Percentiles rank a stretch among this genome's conserved stretches.
Conservation (phyloP, 2,797 vertebrate species). For the Luscinia luscinia region DNA sequence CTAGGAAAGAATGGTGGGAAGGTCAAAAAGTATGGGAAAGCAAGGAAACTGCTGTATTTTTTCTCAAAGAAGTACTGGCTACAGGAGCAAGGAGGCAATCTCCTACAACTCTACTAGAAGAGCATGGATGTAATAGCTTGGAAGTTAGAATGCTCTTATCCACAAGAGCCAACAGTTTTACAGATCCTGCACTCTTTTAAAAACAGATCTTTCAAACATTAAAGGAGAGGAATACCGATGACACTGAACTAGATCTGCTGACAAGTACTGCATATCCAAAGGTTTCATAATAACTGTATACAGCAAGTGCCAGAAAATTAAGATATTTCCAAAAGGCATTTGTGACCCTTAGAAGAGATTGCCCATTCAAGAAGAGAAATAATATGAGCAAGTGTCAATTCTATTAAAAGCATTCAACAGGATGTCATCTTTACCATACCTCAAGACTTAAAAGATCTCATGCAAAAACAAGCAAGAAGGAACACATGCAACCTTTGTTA, state of each 20-base stretch:
- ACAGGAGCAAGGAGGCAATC: neutral
- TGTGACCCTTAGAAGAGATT: neutral
- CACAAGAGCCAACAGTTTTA: neutral
- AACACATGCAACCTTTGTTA: neutral
- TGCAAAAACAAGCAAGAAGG: neutral
- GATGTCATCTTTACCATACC: neutral
- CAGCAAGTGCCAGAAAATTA: neutral
- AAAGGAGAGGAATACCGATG: neutral
- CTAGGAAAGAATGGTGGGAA: neutral
- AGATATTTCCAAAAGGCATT: neutral
- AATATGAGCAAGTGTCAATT: neutral
- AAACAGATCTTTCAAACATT: neutral
- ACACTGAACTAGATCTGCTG: neutral
- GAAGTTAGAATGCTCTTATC: neutral
- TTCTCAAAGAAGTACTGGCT: neutral
- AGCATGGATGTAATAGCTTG: accelerated
- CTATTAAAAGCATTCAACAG: neutral
- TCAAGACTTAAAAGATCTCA: neutral
- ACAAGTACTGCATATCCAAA: neutral
- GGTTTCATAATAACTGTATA: neutral
- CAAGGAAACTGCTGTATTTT: neutral
- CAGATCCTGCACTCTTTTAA: neutral
- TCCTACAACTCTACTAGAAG: neutral
- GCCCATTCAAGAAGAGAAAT: neutral
- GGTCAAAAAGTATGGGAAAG: neutral